phyloP scores from a whole-genome alignment of 1,140 invertebrate genomes.

The Pseudomyrmex concolor region DNA sequence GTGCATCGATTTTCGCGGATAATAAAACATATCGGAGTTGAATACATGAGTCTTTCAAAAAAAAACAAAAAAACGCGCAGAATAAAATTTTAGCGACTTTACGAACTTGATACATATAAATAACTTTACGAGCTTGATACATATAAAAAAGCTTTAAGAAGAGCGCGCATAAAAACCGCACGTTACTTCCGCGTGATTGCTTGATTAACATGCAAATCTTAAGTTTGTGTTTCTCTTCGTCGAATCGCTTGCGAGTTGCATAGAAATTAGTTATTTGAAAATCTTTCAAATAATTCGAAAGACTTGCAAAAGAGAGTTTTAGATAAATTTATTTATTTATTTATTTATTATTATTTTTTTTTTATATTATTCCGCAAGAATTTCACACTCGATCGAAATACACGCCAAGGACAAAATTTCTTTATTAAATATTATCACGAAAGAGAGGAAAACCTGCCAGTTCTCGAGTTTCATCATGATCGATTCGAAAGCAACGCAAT shows the following conservation, averaged over 20 bases:
- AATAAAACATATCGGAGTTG: slow-evolving; percentile 34
- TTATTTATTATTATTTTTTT: too few relatives aligned
- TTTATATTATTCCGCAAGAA: neutral
- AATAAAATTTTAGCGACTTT: slow-evolving; percentile 25
- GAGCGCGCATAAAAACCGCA: slow-evolving; percentile 19
- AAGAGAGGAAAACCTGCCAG: slow-evolving; percentile 19
- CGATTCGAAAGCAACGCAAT: slow-evolving; percentile 25
- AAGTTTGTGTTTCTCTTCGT: neutral
- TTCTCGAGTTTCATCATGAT: slow-evolving; percentile 51
- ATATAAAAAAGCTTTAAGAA: slow-evolving; percentile 24
- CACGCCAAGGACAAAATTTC: neutral
- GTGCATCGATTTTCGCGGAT: slow-evolving; percentile 17
- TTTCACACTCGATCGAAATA: neutral
- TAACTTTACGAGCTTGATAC: slow-evolving; percentile 35
- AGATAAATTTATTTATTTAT: too few relatives aligned
- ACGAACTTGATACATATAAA: slow-evolving; percentile 18
- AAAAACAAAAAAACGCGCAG: neutral
- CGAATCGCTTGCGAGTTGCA: neutral
- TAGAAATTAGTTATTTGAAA: neutral
- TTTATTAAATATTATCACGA: slow-evolving; percentile 44
- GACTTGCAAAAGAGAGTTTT: neutral
- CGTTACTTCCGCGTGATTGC: neutral
- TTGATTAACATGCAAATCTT: slow-evolving; percentile 33
- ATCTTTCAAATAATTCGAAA: neutral
- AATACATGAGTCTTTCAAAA: slow-evolving; percentile 27